Evolutionary conservation across 2,888 invertebrate genomes (phyloP), one percentile per base, ranked within the genome.

Genomic region (Sylvicola fuscatus): DNA sequence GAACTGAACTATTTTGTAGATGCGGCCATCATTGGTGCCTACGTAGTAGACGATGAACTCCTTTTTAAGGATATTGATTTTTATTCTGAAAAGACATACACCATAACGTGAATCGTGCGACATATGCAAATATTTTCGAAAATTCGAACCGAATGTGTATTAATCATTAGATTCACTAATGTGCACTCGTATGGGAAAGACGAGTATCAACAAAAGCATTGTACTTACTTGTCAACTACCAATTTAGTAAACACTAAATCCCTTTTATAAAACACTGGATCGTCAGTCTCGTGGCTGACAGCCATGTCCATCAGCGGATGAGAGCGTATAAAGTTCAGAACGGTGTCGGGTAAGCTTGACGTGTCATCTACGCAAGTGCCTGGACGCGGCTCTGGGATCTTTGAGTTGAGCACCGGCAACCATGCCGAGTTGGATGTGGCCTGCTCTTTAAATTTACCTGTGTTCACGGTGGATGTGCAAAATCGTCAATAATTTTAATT

Each of bases 231-330:
- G 61, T 93, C 92, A 27, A 92, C 90, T 26, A 89, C 89, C 41
- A 93, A 65, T 50, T 81, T 72, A 39, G 87, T 89, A 62, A 92
- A 83, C 61, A 89, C 77, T 41, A 89, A 65, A 58, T 92, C 90
- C 36, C 90, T 67, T 56, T 87, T 87, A 65, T 80, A 89, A 62
- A 84, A 90, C 35, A 90, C 86, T 1, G 93, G 93, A 54, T 83
- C 82, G 50, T 86, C 86, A 52, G 83, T 78, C 56, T 87, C 84
- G 60, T 90, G 90, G 45, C 82, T 79, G 34, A 97, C 89, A 3
- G 93, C 89, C 32, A 83, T 83, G 60, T 97, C 93, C 93, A 98
- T 93, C 43, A 98, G 65, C 2, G 97, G 92, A 61, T 97, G 97
- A 26, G 87, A 84, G 49, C 89, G 78, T 49, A 97, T 92, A 61